Percentiles rank a stretch among this genome's conserved stretches.
phyloP scores from a whole-genome alignment of 2,797 vertebrate species.

The Pseudomugil tenellus region DNA sequence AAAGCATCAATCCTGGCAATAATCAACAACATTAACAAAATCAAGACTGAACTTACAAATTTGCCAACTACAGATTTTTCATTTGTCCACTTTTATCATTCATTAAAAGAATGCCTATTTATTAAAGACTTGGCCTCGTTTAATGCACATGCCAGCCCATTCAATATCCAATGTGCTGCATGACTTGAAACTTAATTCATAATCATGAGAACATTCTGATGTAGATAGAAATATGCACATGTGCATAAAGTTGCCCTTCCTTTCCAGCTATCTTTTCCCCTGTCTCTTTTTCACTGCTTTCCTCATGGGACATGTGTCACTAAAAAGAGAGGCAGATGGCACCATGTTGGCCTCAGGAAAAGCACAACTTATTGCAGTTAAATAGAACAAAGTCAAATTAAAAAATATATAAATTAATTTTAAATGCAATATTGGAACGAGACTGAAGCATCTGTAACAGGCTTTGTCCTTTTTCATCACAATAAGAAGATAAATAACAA shows the following conservation, averaged over 20 bases:
- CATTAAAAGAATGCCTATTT: constrained; percentile 33
- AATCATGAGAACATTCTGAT: constrained; percentile 16
- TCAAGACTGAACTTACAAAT: constrained; percentile 11
- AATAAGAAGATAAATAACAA: background rate
- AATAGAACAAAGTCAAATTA: constrained; percentile 12
- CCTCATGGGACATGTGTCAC: constrained; percentile 74
- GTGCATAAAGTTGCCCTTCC: constrained; percentile 44
- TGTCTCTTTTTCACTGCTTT: constrained; percentile 47
- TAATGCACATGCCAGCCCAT: constrained; percentile 10
- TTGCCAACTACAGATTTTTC: constrained; percentile 22
- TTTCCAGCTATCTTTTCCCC: constrained; percentile 42
- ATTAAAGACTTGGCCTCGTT: constrained; percentile 23
- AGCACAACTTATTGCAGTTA: constrained; percentile 50
- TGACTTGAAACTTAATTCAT: background rate
- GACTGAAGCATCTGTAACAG: background rate
- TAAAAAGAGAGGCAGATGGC: constrained; percentile 79
- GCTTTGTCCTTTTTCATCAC: background rate
- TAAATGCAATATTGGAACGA: constrained; percentile 18
- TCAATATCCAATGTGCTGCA: constrained; percentile 10
- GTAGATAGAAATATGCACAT: constrained; percentile 36
- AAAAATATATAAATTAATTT: constrained; percentile 11
- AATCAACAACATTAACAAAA: background rate
- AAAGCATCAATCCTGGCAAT: background rate
- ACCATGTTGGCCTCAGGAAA: constrained; percentile 61
- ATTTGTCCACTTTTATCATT: constrained; percentile 25